Evolutionary conservation across 1,140 invertebrate genomes (phyloP).

Genomic region (Macrotrachela quadricornifera): DNA sequence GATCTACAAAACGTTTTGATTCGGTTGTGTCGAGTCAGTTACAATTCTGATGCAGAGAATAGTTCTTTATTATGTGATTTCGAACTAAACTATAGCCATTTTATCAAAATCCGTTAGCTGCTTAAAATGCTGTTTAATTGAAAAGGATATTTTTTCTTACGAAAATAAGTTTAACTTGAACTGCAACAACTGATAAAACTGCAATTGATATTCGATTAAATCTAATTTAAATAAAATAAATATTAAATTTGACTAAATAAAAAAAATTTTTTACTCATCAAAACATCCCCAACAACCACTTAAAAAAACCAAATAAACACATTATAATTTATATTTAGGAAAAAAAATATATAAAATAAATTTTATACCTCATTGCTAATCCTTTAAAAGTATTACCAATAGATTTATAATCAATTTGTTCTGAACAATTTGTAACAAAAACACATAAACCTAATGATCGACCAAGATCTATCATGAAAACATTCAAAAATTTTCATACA

Average conservation of each 20-base stretch:
- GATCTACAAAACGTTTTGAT: too few relatives aligned
- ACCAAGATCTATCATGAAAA: constrained; percentile 67
- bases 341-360: too few relatives aligned
- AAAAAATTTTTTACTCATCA: constrained; percentile 45
- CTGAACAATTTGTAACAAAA: constrained; percentile 90
- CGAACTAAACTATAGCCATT: constrained; percentile 9
- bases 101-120: constrained; percentile 13
- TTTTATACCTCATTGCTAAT: constrained; percentile 43
- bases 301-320: constrained; percentile 54
- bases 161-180: constrained; percentile 24
- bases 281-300: constrained; percentile 49
- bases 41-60: too few relatives aligned
- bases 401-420: constrained; percentile 83
- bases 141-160: too few relatives aligned
- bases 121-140: too few relatives aligned
- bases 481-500: too few relatives aligned
- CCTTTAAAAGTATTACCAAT: constrained; percentile 92
- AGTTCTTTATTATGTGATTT: too few relatives aligned
- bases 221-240: not conserved
- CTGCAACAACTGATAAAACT: constrained; percentile 48
- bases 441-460: constrained; percentile 83
- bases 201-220: constrained; percentile 63
- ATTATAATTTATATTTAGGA: constrained; percentile 35
- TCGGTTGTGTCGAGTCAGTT: too few relatives aligned
- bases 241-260: too few relatives aligned